These are phyloP conservation scores for Charanyca ferruginea DNA, from an alignment of 2,888 invertebrate genomes.

Conservation along the genomic window DNA sequence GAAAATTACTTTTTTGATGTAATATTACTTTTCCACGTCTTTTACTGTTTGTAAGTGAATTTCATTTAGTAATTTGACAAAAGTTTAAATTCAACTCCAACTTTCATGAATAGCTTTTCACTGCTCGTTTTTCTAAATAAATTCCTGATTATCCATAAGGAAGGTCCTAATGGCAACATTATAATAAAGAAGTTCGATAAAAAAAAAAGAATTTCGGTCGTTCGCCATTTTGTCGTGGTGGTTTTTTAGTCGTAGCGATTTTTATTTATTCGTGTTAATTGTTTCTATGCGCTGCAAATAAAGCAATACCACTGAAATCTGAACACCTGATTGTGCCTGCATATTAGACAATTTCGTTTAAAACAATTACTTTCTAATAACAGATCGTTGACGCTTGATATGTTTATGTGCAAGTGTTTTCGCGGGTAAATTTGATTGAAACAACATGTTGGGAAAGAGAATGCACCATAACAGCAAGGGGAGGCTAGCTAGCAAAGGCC, in stretches of 20 bases:
- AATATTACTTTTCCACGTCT: neutral
- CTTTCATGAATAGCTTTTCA: no score
- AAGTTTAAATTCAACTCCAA: neutral
- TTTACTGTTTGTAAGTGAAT: neutral
- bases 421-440: conserved; percentile 83
- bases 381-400: conserved; percentile 52
- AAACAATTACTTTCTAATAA: conserved; percentile 20
- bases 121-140: neutral
- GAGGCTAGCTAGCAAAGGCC: conserved; percentile 87
- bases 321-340: conserved; percentile 50
- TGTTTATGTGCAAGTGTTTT: conserved; percentile 71
- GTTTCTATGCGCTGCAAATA: conserved; percentile 45
- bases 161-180: conserved; percentile 36
- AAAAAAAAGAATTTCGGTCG: neutral
- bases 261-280: conserved; percentile 60
- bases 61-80: neutral
- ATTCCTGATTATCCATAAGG: neutral
- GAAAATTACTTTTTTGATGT: neutral
- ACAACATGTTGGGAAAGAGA: conserved; percentile 87
- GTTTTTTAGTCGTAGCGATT: conserved; percentile 58
- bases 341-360: conserved; percentile 28
- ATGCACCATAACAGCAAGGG: conserved; percentile 90
- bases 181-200: conserved; percentile 46
- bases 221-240: conserved; percentile 74
- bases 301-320: conserved; percentile 25